Percentiles rank a stretch among this genome's conserved stretches.
These are phyloP conservation scores for Picus viridis DNA, from an alignment of 2,797 vertebrate species.

Conservation along the genomic window DNA sequence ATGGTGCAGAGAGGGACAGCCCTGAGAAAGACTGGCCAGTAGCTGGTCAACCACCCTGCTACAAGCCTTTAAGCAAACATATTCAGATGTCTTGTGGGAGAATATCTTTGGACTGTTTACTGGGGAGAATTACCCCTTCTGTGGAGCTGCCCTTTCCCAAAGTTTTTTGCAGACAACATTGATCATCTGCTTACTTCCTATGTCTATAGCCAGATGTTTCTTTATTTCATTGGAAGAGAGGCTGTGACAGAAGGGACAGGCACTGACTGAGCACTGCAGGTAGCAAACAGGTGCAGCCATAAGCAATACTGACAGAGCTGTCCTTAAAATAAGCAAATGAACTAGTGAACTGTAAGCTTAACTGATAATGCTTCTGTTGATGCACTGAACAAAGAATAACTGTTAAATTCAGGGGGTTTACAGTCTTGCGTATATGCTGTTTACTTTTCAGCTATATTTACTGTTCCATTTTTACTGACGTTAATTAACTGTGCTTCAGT, in stretches of 20 bases:
- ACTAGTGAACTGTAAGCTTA: not conserved
- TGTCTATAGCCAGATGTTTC: not conserved
- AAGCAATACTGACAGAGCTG: not conserved
- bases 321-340: not conserved
- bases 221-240: not conserved
- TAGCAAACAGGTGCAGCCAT: not conserved
- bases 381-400: not conserved
- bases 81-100: not conserved
- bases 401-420: not conserved
- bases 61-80: not conserved
- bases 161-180: not conserved
- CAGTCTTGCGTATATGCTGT: not conserved
- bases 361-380: not conserved
- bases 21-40: not conserved
- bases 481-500: not conserved
- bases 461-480: not conserved
- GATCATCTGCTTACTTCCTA: not conserved
- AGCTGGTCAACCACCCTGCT: not conserved
- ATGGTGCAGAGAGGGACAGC: not conserved
- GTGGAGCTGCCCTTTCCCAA: not conserved
- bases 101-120: not conserved
- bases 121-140: not conserved
- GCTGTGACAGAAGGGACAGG: not conserved
- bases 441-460: not conserved
- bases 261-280: not conserved